Evolutionary conservation across 2,113 vertebrate genomes (phyloP), one percentile per base, ranked within the genome.

Genomic region (Morone chrysops): DNA sequence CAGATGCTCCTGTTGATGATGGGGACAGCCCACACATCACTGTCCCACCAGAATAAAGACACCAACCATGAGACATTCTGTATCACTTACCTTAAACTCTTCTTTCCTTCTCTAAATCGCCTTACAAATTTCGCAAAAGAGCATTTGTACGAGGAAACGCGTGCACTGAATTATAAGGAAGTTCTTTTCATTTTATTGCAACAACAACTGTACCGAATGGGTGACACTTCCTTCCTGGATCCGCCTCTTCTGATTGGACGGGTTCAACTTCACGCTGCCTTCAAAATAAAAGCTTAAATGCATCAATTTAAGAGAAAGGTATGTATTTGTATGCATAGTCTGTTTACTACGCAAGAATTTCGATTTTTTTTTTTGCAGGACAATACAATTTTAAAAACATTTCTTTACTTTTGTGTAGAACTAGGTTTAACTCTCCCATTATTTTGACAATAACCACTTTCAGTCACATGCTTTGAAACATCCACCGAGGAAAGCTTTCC

Each of bases 181-280:
- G 89, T 89, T 67, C 4, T 51, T 5, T 50, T 68, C 75, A 71
- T 81, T 41, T 80, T 72, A 18, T 68, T 78, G 85, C 83, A 85
- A 61, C 69, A 86, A 84, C 83, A 86, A 84, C 83, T 59, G 81
- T 43, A 22, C 10, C 51, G 68, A 74, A 88, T 62, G 76, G 83
- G 69, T 22, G 78, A 90, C 20, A 70, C 90, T 94, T 92, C 92
- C 93, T 94, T 94, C 95, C 93, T 78, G 89, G 25, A 63, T 75
- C 14, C n/a, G 51, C 17, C 20, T 14, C 4, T 18, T 84, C 66
- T 88, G 87, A 94, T 95, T 95, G 94, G 93, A 56, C 62, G n/a
- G 11, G 4, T 3, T 68, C 17, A 0, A 8, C 17, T 40, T 48
- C 7, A 12, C 4, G 0, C 5, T 0, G 11, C 48, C 73, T 92